phyloP scores from a whole-genome alignment of 2,888 invertebrate species.

The Mesorhabditis sp. region DNA sequence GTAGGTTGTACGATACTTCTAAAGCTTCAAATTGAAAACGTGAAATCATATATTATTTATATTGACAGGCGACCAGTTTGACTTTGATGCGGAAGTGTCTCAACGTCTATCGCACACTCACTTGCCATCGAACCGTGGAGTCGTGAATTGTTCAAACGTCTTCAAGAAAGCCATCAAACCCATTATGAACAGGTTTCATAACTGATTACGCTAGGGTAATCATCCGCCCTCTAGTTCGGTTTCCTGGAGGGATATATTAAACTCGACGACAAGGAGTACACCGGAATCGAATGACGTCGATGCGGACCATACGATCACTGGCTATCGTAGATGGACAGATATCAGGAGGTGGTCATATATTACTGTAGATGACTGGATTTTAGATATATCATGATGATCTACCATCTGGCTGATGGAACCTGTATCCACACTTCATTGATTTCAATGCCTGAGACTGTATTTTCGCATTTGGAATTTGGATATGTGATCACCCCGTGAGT shows the following conservation, averaged over 20 bases:
- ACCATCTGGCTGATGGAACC: constrained; percentile 72
- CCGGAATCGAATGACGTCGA: constrained; percentile 67
- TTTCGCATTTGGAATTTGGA: constrained; percentile 67
- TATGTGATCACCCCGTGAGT: constrained; percentile 49
- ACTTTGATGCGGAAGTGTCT: constrained; percentile 73
- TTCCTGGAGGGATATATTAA: constrained; percentile 29
- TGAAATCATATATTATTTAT: constrained; percentile 1
- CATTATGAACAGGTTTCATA: constrained; percentile 74
- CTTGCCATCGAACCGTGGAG: constrained; percentile 76
- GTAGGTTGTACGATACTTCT: constrained; percentile 35
- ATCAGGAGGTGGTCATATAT: constrained; percentile 32
- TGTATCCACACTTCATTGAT: constrained; percentile 73
- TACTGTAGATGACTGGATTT: constrained; percentile 10
- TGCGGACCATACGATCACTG: constrained; percentile 79
- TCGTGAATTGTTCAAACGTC: constrained; percentile 68
- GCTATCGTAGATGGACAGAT: constrained; percentile 51
- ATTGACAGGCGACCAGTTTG: constrained; percentile 65
- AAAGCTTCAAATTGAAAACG: not conserved
- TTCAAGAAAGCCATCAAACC: constrained; percentile 74
- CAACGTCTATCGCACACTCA: constrained; percentile 70
- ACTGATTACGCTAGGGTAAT: not conserved
- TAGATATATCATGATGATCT: constrained; percentile 70
- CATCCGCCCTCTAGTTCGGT: constrained; percentile 33
- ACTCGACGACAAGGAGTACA: constrained; percentile 22
- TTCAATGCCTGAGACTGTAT: constrained; percentile 70